phyloP scores from a whole-genome alignment of 2,113 vertebrate species.

The Mustela lutreola region DNA sequence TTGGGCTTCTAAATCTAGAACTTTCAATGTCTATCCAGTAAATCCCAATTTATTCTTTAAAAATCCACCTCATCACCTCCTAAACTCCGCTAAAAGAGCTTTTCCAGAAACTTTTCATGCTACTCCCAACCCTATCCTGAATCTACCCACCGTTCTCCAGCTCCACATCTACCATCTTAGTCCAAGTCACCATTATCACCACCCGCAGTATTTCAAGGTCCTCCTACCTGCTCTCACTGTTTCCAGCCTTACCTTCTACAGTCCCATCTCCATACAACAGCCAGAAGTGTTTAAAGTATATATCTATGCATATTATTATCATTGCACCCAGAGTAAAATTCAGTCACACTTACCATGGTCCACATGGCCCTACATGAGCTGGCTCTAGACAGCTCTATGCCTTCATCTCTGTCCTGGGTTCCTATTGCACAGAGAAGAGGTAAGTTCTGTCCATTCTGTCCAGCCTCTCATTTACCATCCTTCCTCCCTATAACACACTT shows the following conservation, averaged over 20 bases:
- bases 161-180: background rate
- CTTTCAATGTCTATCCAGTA: background rate
- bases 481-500: background rate
- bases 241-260: background rate
- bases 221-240: background rate
- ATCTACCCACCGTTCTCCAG: background rate
- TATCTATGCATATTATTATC: background rate
- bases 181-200: background rate
- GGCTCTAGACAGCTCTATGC: background rate
- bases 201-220: accelerated
- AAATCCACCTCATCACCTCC: background rate
- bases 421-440: background rate
- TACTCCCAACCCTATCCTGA: background rate
- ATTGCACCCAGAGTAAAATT: background rate
- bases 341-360: background rate
- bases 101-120: background rate
- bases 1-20: background rate
- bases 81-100: background rate
- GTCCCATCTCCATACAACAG: background rate
- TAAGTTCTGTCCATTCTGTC: background rate
- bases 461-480: background rate
- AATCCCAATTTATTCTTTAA: background rate
- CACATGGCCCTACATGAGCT: too few relatives aligned
- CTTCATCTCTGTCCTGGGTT: background rate
- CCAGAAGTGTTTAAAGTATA: background rate